Conservation (phyloP, 2,888 invertebrate genomes). For the Luperina nickerlii region DNA sequence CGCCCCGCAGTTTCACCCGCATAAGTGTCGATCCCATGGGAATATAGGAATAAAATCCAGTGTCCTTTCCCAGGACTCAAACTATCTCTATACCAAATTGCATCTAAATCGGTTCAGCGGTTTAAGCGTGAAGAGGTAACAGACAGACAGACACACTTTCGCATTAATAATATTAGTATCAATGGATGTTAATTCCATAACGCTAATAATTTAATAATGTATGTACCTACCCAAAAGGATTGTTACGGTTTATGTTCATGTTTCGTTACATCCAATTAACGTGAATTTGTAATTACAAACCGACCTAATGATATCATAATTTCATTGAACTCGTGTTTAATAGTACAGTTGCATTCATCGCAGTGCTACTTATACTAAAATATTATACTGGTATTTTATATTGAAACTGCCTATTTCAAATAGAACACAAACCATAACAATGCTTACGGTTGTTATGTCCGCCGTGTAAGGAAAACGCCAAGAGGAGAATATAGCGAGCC, state of each 20-base stretch:
- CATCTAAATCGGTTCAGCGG: too few relatives aligned
- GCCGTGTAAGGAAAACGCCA: slow-evolving; percentile 65
- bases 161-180: too few relatives aligned
- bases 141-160: too few relatives aligned
- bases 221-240: background rate
- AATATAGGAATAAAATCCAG: too few relatives aligned
- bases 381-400: background rate
- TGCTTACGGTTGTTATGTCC: slow-evolving; percentile 36
- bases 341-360: background rate
- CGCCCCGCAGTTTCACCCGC: too few relatives aligned
- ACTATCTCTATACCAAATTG: too few relatives aligned
- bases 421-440: slow-evolving; percentile 27
- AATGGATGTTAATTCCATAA: slow-evolving; percentile 29
- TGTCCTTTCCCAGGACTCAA: too few relatives aligned
- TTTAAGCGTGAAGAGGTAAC: too few relatives aligned
- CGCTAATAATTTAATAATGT: slow-evolving; percentile 32
- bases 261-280: slow-evolving; percentile 20
- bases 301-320: background rate
- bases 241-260: slow-evolving; percentile 24
- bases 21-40: too few relatives aligned
- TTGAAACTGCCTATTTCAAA: background rate
- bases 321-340: background rate
- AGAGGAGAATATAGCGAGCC: slow-evolving; percentile 66
- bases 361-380: background rate
- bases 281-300: background rate